phyloP scores from a whole-genome alignment of 2,113 vertebrate species.

The Sterrhoptilus dennistouni region DNA sequence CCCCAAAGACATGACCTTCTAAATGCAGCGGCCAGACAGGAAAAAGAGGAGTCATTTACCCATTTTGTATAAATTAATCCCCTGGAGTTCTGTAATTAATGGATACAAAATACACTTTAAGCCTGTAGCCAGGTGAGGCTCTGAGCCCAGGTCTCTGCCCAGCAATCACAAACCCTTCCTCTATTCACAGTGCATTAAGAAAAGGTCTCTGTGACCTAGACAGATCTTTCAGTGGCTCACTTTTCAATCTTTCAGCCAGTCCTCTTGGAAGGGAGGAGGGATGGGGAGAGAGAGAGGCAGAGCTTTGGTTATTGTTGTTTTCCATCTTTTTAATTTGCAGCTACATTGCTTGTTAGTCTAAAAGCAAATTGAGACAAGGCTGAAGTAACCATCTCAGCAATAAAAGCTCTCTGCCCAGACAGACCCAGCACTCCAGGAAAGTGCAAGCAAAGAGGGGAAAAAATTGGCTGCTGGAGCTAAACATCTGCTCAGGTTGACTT shows the following conservation, averaged over 20 bases:
- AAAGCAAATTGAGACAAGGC: constrained; percentile 61
- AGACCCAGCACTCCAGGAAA: constrained; percentile 28
- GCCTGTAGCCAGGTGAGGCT: not conserved
- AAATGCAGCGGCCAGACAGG: not conserved
- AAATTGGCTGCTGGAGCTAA: constrained; percentile 32
- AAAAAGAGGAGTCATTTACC: not conserved
- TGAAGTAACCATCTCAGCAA: constrained; percentile 55
- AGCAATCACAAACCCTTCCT: not conserved
- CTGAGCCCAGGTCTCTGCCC: not conserved
- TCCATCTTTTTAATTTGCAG: constrained; percentile 61
- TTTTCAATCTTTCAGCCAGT: not conserved
- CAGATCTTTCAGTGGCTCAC: constrained; percentile 20
- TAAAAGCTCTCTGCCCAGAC: constrained; percentile 48
- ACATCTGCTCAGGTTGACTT: constrained; percentile 24
- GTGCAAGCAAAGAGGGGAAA: not conserved
- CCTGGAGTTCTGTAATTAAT: not conserved
- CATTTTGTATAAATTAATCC: not conserved
- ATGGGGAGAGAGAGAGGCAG: not conserved
- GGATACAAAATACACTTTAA: not conserved
- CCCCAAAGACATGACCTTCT: not conserved
- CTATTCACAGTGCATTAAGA: not conserved
- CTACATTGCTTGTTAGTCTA: constrained; percentile 55
- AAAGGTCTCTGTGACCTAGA: constrained; percentile 21
- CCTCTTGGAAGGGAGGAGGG: not conserved
- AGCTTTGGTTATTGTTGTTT: constrained; percentile 51